Percentiles rank a stretch among this genome's conserved stretches.
phyloP scores from a whole-genome alignment of 2,113 vertebrate genomes.

The Regulus satrapa region DNA sequence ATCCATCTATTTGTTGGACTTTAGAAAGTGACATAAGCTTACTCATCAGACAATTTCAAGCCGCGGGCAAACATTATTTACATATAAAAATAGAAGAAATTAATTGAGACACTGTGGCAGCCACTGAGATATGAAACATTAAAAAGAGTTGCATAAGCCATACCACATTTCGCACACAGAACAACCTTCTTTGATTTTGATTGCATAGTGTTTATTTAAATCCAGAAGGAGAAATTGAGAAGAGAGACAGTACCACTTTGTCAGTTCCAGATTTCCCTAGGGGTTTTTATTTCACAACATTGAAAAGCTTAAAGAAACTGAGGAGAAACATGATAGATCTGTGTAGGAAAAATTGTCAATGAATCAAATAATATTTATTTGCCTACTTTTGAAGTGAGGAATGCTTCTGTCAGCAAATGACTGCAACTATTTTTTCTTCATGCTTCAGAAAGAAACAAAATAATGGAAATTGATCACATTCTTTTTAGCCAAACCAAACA shows the following conservation, averaged over 20 bases:
- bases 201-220: not conserved
- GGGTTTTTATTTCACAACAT: not conserved
- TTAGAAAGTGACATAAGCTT: not conserved
- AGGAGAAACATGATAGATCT: not conserved
- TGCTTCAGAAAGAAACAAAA: not conserved
- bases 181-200: not conserved
- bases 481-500: not conserved
- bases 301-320: not conserved
- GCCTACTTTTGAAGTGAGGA: not conserved
- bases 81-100: not conserved
- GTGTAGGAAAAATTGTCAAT: not conserved
- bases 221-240: not conserved
- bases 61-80: not conserved
- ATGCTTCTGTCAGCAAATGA: not conserved
- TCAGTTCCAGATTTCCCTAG: not conserved
- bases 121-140: not conserved
- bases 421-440: not conserved
- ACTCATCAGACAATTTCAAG: not conserved
- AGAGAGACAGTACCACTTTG: not conserved
- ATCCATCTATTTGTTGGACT: not conserved
- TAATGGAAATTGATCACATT: not conserved
- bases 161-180: not conserved
- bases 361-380: not conserved
- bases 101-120: not conserved
- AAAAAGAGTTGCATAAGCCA: not conserved